These are phyloP conservation scores for Eulemur albifrons DNA, from an alignment of 2,797 vertebrate genomes.

Conservation along the genomic window DNA sequence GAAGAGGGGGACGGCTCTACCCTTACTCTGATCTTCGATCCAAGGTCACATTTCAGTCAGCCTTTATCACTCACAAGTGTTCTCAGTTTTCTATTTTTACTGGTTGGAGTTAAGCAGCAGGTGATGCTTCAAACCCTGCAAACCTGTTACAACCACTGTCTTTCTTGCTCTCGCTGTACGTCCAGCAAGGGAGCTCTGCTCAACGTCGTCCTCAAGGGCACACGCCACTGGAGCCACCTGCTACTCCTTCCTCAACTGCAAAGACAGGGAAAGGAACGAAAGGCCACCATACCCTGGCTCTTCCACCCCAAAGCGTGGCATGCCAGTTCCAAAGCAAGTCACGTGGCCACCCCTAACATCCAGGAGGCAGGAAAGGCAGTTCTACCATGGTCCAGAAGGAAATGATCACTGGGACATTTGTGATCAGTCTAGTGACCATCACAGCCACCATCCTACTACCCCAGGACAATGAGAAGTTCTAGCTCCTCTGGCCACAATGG, in stretches of 20 bases:
- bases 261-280: not conserved
- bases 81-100: not conserved
- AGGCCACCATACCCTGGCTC: not conserved
- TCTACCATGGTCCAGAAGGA: not conserved
- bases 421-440: not conserved
- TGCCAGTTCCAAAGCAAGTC: not conserved
- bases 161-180: not conserved
- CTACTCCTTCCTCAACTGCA: not conserved
- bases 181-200: no score
- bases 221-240: not conserved
- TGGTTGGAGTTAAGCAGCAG: not conserved
- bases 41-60: not conserved
- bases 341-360: fast-evolving
- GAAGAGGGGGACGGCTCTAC: no score
- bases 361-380: no score
- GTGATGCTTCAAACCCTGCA: not conserved
- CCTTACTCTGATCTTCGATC: not conserved
- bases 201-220: not conserved
- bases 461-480: not conserved
- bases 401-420: not conserved
- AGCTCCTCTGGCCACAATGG: not conserved
- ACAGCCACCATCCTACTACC: not conserved
- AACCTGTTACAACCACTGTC: not conserved
- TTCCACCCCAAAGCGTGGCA: not conserved
- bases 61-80: not conserved